A percentile compares a stretch with the other conserved stretches of the same genome.
Evolutionary conservation across 1,140 invertebrate genomes (phyloP).

Genomic region (Sinonovacula constricta): DNA sequence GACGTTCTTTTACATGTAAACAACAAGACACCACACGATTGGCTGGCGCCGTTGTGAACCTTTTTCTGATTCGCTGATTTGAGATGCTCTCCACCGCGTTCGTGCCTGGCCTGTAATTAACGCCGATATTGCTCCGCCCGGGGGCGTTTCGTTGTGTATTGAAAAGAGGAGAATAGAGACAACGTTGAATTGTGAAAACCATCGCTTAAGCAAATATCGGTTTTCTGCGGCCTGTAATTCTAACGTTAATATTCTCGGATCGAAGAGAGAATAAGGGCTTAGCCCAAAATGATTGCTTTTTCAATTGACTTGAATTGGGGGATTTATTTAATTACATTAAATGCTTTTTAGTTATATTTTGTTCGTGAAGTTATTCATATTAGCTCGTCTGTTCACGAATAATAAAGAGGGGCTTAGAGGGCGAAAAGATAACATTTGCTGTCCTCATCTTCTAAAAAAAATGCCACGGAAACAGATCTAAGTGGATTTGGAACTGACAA

Average conservation of each 20-base stretch:
- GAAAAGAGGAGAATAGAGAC: too few relatives aligned
- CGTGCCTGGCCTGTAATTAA: conserved; percentile 8
- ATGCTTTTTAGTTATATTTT: conserved; percentile 56
- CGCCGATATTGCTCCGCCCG: conserved; percentile 45
- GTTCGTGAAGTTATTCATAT: conserved; percentile 48
- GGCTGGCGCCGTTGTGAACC: conserved; percentile 3
- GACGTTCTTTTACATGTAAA: conserved; percentile 23
- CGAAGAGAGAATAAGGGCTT: background rate
- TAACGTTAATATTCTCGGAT: too few relatives aligned
- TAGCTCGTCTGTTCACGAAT: conserved; percentile 32
- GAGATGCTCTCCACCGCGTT: conserved; percentile 10
- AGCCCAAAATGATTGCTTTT: conserved; percentile 1
- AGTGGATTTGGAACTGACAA: too few relatives aligned
- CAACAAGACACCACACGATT: conserved; percentile 32
- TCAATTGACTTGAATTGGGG: conserved; percentile 4
- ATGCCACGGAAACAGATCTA: too few relatives aligned
- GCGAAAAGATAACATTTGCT: too few relatives aligned
- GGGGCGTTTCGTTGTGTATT: too few relatives aligned
- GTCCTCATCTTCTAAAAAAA: too few relatives aligned
- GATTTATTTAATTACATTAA: conserved; percentile 57
- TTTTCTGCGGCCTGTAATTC: too few relatives aligned
- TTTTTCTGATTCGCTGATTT: conserved; percentile 38
- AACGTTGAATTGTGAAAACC: too few relatives aligned
- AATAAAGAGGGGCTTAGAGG: conserved; percentile 51
- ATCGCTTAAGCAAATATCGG: too few relatives aligned